Percentiles rank a stretch among this genome's conserved stretches.
phyloP scores from a whole-genome alignment of 2,888 invertebrate genomes.

The Tetranychus truncatus region DNA sequence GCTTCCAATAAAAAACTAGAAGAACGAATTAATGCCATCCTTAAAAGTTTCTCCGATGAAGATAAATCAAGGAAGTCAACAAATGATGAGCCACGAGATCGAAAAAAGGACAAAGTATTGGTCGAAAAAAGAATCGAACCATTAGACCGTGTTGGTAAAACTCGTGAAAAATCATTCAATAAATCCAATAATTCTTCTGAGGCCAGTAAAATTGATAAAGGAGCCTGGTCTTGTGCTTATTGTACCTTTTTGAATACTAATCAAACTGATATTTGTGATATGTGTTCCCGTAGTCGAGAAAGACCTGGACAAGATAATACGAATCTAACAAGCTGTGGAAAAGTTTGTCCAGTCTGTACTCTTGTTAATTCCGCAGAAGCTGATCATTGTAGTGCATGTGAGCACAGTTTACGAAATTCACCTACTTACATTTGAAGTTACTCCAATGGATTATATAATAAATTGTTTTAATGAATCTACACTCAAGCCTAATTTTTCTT shows the following conservation, averaged over 20 bases:
- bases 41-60: neutral
- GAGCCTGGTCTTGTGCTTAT: constrained; percentile 47
- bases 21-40: neutral
- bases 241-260: constrained; percentile 50
- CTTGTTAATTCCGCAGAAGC: constrained; percentile 51
- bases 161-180: neutral
- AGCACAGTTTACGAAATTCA: constrained; percentile 47
- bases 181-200: neutral
- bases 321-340: constrained; percentile 51
- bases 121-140: neutral
- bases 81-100: neutral
- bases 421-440: constrained; percentile 47
- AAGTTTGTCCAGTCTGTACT: constrained; percentile 55
- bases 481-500: too few species aligned
- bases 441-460: neutral
- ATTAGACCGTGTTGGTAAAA: neutral
- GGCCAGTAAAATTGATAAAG: neutral
- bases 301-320: constrained; percentile 41
- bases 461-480: too few species aligned
- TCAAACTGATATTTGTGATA: constrained; percentile 46
- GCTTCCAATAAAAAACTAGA: constrained; percentile 1
- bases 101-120: neutral
- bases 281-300: constrained; percentile 49
- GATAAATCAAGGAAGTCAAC: neutral
- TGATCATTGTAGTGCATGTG: constrained; percentile 48